A percentile compares a stretch with the other conserved stretches of the same genome.
Evolutionary conservation across 2,797 vertebrate genomes (phyloP).

Genomic region (Acipenser transmontanus): DNA sequence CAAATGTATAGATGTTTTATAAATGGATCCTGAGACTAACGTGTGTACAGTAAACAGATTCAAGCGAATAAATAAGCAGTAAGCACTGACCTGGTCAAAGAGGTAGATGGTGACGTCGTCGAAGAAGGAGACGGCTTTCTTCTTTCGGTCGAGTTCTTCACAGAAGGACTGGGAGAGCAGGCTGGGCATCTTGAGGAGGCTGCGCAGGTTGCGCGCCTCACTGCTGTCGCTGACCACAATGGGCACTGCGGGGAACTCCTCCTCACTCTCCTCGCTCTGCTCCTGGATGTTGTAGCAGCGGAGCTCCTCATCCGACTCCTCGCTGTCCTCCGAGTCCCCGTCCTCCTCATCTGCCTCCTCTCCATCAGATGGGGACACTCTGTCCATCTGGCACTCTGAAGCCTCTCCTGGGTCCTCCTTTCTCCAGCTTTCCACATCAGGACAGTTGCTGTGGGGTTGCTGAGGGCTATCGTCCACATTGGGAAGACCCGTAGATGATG

Average conservation of each 20-base stretch:
- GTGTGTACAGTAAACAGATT: not conserved
- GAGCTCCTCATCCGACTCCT: constrained; percentile 74
- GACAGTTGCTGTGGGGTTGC: constrained; percentile 43
- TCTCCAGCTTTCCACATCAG: constrained; percentile 19
- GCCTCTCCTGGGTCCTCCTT: constrained; percentile 15
- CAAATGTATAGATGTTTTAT: not conserved
- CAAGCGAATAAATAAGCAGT: not conserved
- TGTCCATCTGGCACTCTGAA: constrained; percentile 30
- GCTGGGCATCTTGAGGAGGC: constrained; percentile 79
- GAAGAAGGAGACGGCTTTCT: constrained; percentile 91
- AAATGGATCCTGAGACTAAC: not conserved
- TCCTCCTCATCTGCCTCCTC: constrained; percentile 63
- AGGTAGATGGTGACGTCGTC: constrained; percentile 94
- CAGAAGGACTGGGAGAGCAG: constrained; percentile 48
- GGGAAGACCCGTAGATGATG: too few relatives aligned
- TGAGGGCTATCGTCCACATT: constrained; percentile 19
- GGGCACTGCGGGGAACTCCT: constrained; percentile 68
- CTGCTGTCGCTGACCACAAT: constrained; percentile 85
- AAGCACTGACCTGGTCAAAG: constrained; percentile 82
- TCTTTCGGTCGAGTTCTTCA: constrained; percentile 72
- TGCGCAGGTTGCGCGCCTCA: constrained; percentile 72
- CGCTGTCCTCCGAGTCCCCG: constrained; percentile 70
- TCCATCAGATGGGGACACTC: constrained; percentile 25
- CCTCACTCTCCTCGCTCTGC: constrained; percentile 84
- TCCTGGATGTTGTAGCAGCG: constrained; percentile 76